These are phyloP conservation scores for Drosophila mojavensis DNA, from an alignment of 1,140 invertebrate genomes.

Conservation along the genomic window DNA sequence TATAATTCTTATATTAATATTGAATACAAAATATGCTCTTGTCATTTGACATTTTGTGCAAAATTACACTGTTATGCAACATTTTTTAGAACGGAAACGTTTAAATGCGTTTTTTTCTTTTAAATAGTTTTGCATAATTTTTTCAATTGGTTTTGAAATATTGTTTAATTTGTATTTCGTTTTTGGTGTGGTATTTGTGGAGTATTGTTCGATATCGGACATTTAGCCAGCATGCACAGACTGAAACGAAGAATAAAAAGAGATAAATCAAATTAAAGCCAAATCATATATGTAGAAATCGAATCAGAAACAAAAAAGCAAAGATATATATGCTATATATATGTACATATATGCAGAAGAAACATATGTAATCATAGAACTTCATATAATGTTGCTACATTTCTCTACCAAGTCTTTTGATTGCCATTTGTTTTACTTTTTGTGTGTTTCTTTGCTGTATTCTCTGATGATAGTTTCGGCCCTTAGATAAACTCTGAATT, in stretches of 20 bases:
- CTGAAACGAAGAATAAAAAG: conserved; percentile 81
- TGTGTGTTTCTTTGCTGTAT: conserved; percentile 23
- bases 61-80: conserved; percentile 62
- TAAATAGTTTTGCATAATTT: conserved; percentile 20
- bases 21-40: conserved; percentile 75
- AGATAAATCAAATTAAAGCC: conserved; percentile 65
- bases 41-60: conserved; percentile 55
- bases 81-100: conserved; percentile 50
- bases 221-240: conserved; percentile 84
- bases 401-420: conserved; percentile 78
- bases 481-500: conserved; percentile 84
- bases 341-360: conserved; percentile 33
- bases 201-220: conserved; percentile 51
- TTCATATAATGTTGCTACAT: conserved; percentile 49
- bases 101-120: conserved; percentile 61
- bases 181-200: conserved; percentile 43
- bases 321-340: conserved; percentile 4
- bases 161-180: background rate
- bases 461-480: conserved; percentile 15
- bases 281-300: conserved; percentile 58
- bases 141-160: conserved; percentile 32
- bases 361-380: conserved; percentile 39
- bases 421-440: conserved; percentile 72
- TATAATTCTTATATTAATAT: conserved; percentile 44
- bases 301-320: conserved; percentile 39